These are phyloP conservation scores for Dryomyza anilis DNA, from an alignment of 2,888 invertebrate species.

Conservation along the genomic window DNA sequence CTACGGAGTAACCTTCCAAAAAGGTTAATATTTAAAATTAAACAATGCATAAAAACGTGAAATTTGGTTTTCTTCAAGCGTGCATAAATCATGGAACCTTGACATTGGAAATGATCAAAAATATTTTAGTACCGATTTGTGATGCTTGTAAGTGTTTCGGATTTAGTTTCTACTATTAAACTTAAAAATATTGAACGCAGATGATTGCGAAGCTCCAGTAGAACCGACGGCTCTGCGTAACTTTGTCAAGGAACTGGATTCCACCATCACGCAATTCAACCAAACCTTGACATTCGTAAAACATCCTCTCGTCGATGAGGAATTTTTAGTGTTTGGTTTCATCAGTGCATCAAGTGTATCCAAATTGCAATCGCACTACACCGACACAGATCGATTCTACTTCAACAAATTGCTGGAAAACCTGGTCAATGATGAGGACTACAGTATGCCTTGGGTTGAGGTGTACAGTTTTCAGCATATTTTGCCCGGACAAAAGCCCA, in stretches of 20 bases:
- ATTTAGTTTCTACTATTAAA: not conserved
- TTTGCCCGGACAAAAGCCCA: conserved; percentile 35
- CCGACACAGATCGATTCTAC: conserved; percentile 43
- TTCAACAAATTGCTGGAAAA: conserved; percentile 41
- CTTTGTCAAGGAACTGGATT: conserved; percentile 40
- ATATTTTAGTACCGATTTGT: conserved; percentile 37
- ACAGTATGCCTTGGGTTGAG: conserved; percentile 40
- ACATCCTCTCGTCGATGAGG: conserved; percentile 41
- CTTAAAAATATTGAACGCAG: conserved; percentile 28
- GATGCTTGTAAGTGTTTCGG: conserved; percentile 36
- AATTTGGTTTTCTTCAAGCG: conserved; percentile 42
- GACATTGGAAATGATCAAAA: conserved; percentile 22
- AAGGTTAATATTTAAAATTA: not conserved
- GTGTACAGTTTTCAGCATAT: conserved; percentile 38
- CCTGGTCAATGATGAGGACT: conserved; percentile 38
- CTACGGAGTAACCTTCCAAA: too few relatives aligned
- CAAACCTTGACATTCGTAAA: conserved; percentile 43
- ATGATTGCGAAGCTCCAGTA: conserved; percentile 32
- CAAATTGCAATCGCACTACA: conserved; percentile 39
- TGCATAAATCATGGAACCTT: conserved; percentile 40
- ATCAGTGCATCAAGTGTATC: conserved; percentile 39
- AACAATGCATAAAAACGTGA: conserved; percentile 32
- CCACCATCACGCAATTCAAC: conserved; percentile 37
- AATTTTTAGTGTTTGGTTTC: conserved; percentile 43
- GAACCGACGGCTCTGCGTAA: conserved; percentile 29